A percentile compares a stretch with the other conserved stretches of the same genome.
Conservation (phyloP, 2,113 vertebrate species). For the Petromus typicus region DNA sequence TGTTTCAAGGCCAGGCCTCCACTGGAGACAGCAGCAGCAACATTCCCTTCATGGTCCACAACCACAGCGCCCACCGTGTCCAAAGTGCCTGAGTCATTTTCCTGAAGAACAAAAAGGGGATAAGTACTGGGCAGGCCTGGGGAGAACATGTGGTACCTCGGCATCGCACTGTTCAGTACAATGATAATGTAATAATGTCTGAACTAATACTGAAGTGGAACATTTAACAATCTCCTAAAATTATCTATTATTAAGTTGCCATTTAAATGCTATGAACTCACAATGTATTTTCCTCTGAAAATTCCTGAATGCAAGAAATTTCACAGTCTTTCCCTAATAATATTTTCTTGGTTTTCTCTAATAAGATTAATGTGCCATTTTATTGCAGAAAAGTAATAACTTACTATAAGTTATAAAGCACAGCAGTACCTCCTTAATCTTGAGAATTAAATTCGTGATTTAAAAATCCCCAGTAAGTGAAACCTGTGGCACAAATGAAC, state of each 20-base stretch:
- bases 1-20: slow-evolving; percentile 99
- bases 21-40: slow-evolving; percentile 98
- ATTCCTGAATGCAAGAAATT: slow-evolving; percentile 11
- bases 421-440: not conserved
- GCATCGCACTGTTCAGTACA: not conserved
- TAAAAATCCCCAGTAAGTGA: not conserved
- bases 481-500: not conserved
- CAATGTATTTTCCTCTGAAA: slow-evolving; percentile 45
- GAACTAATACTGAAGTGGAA: slow-evolving; percentile 14
- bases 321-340: not conserved
- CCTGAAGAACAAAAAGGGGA: slow-evolving; percentile 83
- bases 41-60: slow-evolving; percentile 97
- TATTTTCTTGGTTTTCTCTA: not conserved
- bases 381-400: not conserved
- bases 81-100: slow-evolving; percentile 94
- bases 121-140: not conserved
- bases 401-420: not conserved
- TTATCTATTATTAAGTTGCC: not conserved
- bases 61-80: slow-evolving; percentile 98
- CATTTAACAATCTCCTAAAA: slow-evolving; percentile 36
- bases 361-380: not conserved
- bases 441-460: slow-evolving; percentile 17
- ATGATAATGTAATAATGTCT: not conserved
- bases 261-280: slow-evolving; percentile 4
- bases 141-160: not conserved